phyloP scores from a whole-genome alignment of 2,113 vertebrate species.

The Terrapene triunguis region DNA sequence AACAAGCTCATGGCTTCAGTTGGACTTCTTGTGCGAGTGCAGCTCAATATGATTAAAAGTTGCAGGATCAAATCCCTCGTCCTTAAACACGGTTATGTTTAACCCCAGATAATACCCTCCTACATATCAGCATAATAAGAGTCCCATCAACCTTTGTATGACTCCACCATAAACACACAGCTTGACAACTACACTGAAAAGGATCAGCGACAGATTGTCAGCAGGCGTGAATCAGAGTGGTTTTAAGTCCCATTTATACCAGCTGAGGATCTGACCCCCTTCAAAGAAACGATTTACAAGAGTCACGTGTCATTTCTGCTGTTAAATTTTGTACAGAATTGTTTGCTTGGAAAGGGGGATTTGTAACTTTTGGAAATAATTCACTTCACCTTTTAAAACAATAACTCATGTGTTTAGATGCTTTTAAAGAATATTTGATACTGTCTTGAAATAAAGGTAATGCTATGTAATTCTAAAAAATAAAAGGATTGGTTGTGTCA shows the following conservation, averaged over 20 bases:
- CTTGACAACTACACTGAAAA: not conserved
- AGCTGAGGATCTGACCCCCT: not conserved
- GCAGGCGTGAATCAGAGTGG: not conserved
- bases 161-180: constrained; percentile 18
- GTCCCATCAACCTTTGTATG: not conserved
- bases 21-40: not conserved
- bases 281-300: not conserved
- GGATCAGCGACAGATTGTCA: accelerated
- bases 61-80: not conserved
- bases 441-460: constrained; percentile 21
- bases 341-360: not conserved
- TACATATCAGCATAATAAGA: not conserved
- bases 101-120: not conserved
- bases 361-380: constrained; percentile 60
- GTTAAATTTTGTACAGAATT: not conserved
- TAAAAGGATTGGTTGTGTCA: not conserved
- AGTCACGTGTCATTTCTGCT: not conserved
- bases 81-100: not conserved
- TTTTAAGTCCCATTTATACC: constrained; percentile 7
- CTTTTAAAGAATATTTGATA: constrained; percentile 30
- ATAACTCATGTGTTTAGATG: constrained; percentile 37
- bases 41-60: not conserved
- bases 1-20: not conserved
- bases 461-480: not conserved
- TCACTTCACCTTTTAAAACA: not conserved